These are phyloP conservation scores for Chrysolina americana DNA, from an alignment of 2,888 invertebrate species.

Conservation along the genomic window DNA sequence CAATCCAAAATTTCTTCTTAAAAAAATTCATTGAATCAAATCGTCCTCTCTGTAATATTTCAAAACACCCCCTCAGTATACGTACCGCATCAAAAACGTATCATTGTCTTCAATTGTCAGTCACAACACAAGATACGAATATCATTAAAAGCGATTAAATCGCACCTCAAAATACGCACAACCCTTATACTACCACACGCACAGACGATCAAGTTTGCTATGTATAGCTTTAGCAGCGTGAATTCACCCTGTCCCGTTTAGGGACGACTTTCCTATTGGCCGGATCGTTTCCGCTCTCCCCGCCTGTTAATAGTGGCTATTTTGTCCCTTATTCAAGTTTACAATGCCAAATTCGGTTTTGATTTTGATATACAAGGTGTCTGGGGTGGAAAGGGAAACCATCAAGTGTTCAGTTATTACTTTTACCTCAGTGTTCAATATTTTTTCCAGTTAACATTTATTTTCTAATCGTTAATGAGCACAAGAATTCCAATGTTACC, in stretches of 20 bases:
- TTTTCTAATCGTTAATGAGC: too few species aligned
- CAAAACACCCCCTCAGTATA: background rate
- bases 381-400: slow-evolving; percentile 8
- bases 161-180: slow-evolving; percentile 45
- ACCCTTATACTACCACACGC: slow-evolving; percentile 54
- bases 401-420: background rate
- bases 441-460: too few species aligned
- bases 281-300: slow-evolving; percentile 57
- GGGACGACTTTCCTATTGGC: slow-evolving; percentile 64
- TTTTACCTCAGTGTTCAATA: too few species aligned
- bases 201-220: slow-evolving; percentile 56
- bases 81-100: slow-evolving; percentile 1
- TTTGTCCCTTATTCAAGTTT: slow-evolving; percentile 38
- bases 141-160: slow-evolving; percentile 27
- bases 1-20: background rate
- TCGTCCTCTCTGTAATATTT: background rate
- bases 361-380: slow-evolving; percentile 11
- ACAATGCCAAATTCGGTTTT: slow-evolving; percentile 37
- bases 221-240: slow-evolving; percentile 58
- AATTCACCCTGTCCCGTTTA: slow-evolving; percentile 66
- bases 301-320: slow-evolving; percentile 51
- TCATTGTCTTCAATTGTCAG: slow-evolving; percentile 30
- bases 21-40: too few species aligned
- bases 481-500: too few species aligned
- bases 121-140: slow-evolving; percentile 30